A percentile compares a stretch with the other conserved stretches of the same genome.
Evolutionary conservation across 2,113 vertebrate species (phyloP).

Genomic region (Xiphophorus maculatus): DNA sequence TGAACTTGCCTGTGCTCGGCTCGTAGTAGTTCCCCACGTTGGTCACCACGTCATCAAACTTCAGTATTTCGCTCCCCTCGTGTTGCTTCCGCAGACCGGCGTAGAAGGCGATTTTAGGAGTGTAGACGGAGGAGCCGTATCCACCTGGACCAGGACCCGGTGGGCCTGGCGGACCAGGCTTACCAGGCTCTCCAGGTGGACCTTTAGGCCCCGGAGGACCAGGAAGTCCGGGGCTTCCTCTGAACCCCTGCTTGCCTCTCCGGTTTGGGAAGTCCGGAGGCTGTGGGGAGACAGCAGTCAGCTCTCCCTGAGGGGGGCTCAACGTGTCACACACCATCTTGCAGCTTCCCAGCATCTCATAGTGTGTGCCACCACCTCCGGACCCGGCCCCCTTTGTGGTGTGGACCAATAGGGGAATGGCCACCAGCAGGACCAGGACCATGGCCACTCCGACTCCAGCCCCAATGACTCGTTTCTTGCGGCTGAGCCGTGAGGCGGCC

Average conservation of each 20-base stretch:
- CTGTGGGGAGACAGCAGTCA: constrained; percentile 82
- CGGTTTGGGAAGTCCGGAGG: constrained; percentile 85
- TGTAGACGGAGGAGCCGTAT: constrained; percentile 87
- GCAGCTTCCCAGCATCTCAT: constrained; percentile 92
- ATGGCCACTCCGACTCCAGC: constrained; percentile 95
- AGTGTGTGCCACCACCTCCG: constrained; percentile 84
- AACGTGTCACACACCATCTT: constrained; percentile 92
- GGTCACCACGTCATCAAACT: constrained; percentile 96
- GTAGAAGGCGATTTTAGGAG: constrained; percentile 95
- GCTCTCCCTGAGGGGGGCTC: constrained; percentile 84
- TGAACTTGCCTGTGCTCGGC: constrained; percentile 95
- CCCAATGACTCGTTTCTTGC: constrained; percentile 92
- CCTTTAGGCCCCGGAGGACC: constrained; percentile 90
- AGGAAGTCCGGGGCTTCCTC: constrained; percentile 85
- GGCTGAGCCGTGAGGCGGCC: constrained; percentile 91
- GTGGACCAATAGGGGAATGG: constrained; percentile 95
- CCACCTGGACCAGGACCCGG: constrained; percentile 90
- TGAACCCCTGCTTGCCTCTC: constrained; percentile 86
- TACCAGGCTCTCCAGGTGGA: constrained; percentile 89
- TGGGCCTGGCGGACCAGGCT: constrained; percentile 88
- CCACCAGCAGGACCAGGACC: constrained; percentile 92
- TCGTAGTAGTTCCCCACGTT: constrained; percentile 98
- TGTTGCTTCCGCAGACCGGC: constrained; percentile 93
- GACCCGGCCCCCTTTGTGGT: constrained; percentile 87
- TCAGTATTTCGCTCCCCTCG: constrained; percentile 93